A percentile compares a stretch with the other conserved stretches of the same genome.
These are phyloP conservation scores for Eilema griseolum DNA, from an alignment of 2,888 invertebrate species.

Conservation along the genomic window DNA sequence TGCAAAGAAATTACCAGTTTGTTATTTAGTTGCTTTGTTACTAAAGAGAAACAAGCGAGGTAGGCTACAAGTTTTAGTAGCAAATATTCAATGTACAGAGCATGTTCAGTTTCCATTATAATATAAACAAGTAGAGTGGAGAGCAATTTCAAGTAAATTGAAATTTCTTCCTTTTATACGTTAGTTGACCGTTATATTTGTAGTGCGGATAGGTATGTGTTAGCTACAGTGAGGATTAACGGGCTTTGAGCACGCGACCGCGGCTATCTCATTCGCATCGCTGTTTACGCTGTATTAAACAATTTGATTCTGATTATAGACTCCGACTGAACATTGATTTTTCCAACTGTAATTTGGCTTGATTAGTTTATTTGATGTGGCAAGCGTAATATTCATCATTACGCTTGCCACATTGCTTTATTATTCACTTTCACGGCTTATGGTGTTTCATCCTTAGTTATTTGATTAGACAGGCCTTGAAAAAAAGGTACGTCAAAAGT, in stretches of 20 bases:
- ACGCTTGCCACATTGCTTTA: not conserved
- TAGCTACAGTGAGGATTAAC: conserved; percentile 70
- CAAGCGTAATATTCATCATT: not conserved
- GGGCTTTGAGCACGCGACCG: conserved; percentile 74
- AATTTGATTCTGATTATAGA: conserved; percentile 82
- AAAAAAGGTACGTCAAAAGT: not conserved
- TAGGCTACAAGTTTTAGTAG: conserved; percentile 37
- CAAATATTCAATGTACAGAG: conserved; percentile 42
- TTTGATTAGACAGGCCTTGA: not conserved
- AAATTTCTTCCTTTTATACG: conserved; percentile 74
- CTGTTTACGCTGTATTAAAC: conserved; percentile 83
- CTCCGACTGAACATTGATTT: conserved; percentile 64
- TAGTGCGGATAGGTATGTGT: conserved; percentile 49
- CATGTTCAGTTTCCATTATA: conserved; percentile 62
- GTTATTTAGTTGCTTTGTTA: conserved; percentile 4
- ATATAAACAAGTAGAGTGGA: conserved; percentile 54
- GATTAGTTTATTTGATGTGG: conserved; percentile 13
- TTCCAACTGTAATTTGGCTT: conserved; percentile 55
- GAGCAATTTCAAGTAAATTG: conserved; percentile 74
- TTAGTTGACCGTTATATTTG: conserved; percentile 51
- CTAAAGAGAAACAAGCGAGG: conserved; percentile 11
- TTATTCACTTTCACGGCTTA: conserved; percentile 12
- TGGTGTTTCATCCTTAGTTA: not conserved
- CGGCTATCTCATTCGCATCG: conserved; percentile 78
- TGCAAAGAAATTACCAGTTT: not conserved